Evolutionary conservation across 2,797 vertebrate species (phyloP).

Genomic region (Sebastes taczanowskii): DNA sequence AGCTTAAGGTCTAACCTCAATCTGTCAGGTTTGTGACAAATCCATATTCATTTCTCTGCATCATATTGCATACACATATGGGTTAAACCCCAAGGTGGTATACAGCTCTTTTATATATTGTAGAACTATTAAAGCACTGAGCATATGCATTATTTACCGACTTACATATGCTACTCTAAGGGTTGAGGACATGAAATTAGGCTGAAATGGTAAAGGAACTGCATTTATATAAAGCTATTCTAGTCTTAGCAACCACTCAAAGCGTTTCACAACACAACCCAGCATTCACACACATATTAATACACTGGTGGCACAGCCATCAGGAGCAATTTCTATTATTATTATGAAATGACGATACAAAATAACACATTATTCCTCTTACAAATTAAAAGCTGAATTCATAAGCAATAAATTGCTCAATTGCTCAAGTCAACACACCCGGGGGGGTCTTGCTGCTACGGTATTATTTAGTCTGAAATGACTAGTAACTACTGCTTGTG

Average conservation of each 20-base stretch:
- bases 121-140: conserved; percentile 44
- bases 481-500: background rate
- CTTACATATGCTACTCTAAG: background rate
- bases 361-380: background rate
- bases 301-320: no score
- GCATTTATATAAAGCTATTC: background rate
- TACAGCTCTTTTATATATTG: conserved; percentile 37
- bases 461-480: background rate
- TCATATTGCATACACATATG: conserved; percentile 26
- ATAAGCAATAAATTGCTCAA: background rate
- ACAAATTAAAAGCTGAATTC: background rate
- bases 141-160: conserved; percentile 56
- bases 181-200: conserved; percentile 12
- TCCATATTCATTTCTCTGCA: conserved; percentile 41
- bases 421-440: background rate
- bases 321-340: no score
- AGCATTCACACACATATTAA: no score
- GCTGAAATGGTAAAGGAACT: background rate
- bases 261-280: no score
- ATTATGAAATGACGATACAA: background rate
- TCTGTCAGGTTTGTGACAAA: conserved; percentile 58
- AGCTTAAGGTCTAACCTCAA: conserved; percentile 56
- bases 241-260: background rate
- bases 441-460: background rate
- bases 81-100: conserved; percentile 32